Evolutionary conservation across 2,113 vertebrate genomes (phyloP), one percentile per base, ranked within the genome.

Genomic region (Morone chrysops): DNA sequence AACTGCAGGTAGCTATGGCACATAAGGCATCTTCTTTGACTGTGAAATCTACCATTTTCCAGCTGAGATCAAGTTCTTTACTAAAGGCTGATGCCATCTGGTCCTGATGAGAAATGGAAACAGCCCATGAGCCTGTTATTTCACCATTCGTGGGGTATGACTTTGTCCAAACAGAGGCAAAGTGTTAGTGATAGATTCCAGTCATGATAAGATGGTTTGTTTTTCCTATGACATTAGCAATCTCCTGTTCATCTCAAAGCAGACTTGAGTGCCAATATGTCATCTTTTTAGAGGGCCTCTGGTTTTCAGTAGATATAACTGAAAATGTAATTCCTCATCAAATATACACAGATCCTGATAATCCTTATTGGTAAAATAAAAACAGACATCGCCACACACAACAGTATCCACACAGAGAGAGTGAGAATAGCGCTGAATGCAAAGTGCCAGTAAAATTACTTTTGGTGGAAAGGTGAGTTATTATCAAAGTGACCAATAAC

Each of bases 21-120:
- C 74, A 57, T 45, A 22, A 75, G 59, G 69, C 80, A 12, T 43
- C 2, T 4, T 38, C 77, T 86, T 57, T 62, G 59, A 82, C 89
- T 73, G 13, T 85, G 87, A 94, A 94, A 94, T 90, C 81, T 81
- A 20, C 13, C 80, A 78, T 92, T 92, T 92, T 90, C 81, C 84
- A 75, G 80, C 65, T 81, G 66, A 87, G 92, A 80, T 92, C 86
- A 90, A 90, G 75, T 89, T 88, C 81, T 93, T 87, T 78, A 57
- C 90, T 92, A 92, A 92, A 90, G 74, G 83, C 75, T 7, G 73
- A 66, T 75, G 54, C 68, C 93, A 93, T 93, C 91, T 94, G 94
- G 92, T 86, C 83, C 80, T 82, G 78, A 93, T 94, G 90, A 93
- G 75, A 68, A 85, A 81, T 88, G 81, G 91, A 93, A 92, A 91